Evolutionary conservation across 1,140 invertebrate genomes (phyloP).

Genomic region (Nixonia krombeini): DNA sequence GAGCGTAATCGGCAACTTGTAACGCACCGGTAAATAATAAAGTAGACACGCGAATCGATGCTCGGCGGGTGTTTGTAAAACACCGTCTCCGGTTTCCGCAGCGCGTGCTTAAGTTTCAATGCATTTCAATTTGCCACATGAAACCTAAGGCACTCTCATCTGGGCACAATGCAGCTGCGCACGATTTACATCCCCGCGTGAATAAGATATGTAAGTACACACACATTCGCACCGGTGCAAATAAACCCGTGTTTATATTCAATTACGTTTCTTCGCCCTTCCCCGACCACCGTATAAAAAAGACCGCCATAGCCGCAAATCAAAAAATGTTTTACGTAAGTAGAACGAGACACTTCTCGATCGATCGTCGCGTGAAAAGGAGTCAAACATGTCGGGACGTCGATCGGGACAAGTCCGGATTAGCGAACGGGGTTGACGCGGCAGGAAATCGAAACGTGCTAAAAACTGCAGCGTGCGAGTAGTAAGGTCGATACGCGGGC

Average conservation of each 20-base stretch:
- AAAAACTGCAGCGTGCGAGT: conserved; percentile 58
- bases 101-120: conserved; percentile 13
- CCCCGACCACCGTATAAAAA: too few relatives aligned
- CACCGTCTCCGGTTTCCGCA: not conserved
- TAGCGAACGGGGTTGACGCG: too few relatives aligned
- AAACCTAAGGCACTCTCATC: conserved; percentile 10
- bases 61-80: too few relatives aligned
- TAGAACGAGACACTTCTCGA: too few relatives aligned
- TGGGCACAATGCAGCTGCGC: conserved; percentile 3
- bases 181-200: not conserved
- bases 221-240: not conserved
- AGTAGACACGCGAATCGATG: too few relatives aligned
- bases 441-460: conserved; percentile 21
- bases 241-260: too few relatives aligned
- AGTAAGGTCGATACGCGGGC: conserved; percentile 60
- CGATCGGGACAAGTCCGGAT: too few relatives aligned
- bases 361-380: not conserved
- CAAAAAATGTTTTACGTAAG: too few relatives aligned
- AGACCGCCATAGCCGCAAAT: too few relatives aligned
- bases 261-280: too few relatives aligned
- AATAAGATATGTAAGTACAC: conserved; percentile 2
- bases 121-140: conserved; percentile 12
- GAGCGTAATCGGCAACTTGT: too few relatives aligned
- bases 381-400: not conserved
- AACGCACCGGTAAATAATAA: too few relatives aligned